Conservation (phyloP, 2,797 vertebrate species). For the Bradypus variegatus region DNA sequence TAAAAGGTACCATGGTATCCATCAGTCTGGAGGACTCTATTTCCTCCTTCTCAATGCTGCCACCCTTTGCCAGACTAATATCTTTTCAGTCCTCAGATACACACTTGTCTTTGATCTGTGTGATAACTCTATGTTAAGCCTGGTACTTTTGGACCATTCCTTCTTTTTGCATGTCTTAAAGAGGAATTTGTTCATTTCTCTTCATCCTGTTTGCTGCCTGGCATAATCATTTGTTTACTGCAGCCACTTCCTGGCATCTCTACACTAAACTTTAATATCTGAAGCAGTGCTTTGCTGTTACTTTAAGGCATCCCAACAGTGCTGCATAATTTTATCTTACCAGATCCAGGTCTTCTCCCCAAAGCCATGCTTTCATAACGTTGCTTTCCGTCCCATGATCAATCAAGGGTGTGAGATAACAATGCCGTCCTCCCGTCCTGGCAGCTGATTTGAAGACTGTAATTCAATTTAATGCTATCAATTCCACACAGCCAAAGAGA, state of each 20-base stretch:
- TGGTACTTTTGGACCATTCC: neutral
- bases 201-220: neutral
- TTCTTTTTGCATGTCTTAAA: neutral
- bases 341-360: neutral
- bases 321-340: neutral
- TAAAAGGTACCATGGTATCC: neutral
- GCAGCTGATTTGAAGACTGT: neutral
- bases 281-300: neutral
- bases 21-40: neutral
- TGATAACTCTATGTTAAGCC: neutral
- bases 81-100: neutral
- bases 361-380: neutral
- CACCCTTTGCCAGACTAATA: neutral
- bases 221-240: neutral
- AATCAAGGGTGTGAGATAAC: neutral
- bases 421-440: neutral
- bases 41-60: neutral
- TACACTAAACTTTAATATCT: neutral
- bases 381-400: neutral
- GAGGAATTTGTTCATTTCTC: neutral
- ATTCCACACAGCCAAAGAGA: neutral
- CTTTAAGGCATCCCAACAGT: neutral
- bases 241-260: neutral
- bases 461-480: slow-evolving; percentile 20
- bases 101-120: neutral